A percentile compares a stretch with the other conserved stretches of the same genome.
Evolutionary conservation across 2,113 vertebrate species (phyloP).

Genomic region (Corythoichthys haematopterus): DNA sequence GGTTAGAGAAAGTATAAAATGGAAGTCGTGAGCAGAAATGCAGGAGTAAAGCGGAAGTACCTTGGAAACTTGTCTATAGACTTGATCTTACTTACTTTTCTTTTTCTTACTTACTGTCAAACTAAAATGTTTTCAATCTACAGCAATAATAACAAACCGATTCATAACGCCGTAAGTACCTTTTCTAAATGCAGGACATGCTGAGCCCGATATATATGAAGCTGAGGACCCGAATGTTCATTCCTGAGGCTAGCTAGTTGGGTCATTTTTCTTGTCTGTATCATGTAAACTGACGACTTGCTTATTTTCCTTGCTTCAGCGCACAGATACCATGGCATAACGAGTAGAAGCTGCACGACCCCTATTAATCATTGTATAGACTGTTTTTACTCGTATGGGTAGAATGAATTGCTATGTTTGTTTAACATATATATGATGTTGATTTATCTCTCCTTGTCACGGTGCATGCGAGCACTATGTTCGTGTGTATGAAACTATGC

Average conservation of each 20-base stretch:
- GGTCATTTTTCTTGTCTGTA: slow-evolving; percentile 50
- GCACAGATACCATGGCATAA: slow-evolving; percentile 58
- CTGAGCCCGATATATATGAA: slow-evolving; percentile 17
- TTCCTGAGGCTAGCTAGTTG: slow-evolving; percentile 11
- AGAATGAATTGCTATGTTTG: slow-evolving; percentile 30
- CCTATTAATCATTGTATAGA: slow-evolving; percentile 77
- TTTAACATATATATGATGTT: slow-evolving; percentile 41
- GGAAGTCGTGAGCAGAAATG: too few species aligned
- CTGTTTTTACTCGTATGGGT: slow-evolving; percentile 64
- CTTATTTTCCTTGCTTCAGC: slow-evolving; percentile 75
- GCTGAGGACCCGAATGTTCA: slow-evolving; percentile 13
- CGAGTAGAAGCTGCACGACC: slow-evolving; percentile 47
- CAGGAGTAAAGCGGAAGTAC: too few species aligned
- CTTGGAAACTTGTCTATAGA: too few species aligned
- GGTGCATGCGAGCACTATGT: slow-evolving; percentile 23
- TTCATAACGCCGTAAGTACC: slow-evolving; percentile 10
- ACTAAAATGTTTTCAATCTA: background rate
- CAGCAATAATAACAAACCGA: background rate
- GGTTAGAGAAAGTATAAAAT: too few species aligned
- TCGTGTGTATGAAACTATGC: background rate
- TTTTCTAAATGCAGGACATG: background rate
- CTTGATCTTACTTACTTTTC: too few species aligned
- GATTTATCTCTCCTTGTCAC: slow-evolving; percentile 39
- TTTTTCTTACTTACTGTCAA: background rate
- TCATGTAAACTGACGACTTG: slow-evolving; percentile 66